Percentiles rank a stretch among this genome's conserved stretches.
These are phyloP conservation scores for Malurus splendens DNA, from an alignment of 2,797 vertebrate genomes.

Conservation along the genomic window DNA sequence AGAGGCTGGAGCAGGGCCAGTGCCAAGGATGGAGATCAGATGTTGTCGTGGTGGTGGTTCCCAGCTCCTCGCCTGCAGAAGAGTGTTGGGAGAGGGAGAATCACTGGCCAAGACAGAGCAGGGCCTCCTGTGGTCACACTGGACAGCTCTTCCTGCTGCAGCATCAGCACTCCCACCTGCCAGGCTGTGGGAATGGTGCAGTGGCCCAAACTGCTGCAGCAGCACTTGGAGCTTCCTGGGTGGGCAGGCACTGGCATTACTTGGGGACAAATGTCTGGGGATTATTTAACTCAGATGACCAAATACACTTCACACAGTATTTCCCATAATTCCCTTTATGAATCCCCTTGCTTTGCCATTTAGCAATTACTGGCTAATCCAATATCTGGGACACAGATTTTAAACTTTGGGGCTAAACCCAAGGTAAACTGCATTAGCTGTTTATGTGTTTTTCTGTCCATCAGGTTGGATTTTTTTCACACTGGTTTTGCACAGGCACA, in stretches of 20 bases:
- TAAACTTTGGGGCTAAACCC: not conserved
- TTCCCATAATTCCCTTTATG: not conserved
- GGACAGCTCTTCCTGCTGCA: not conserved
- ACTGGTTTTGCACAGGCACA: not conserved
- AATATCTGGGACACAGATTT: not conserved
- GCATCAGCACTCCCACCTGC: not conserved
- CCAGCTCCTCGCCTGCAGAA: not conserved
- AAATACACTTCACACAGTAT: not conserved
- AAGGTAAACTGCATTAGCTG: not conserved
- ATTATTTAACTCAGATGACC: not conserved
- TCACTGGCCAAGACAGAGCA: not conserved
- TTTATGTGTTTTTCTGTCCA: not conserved
- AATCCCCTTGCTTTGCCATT: not conserved
- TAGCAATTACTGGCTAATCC: not conserved
- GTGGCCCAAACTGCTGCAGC: not conserved
- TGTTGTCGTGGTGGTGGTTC: not conserved
- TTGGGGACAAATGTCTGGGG: not conserved
- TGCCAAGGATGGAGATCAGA: not conserved
- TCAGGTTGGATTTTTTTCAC: not conserved
- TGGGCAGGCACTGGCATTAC: not conserved
- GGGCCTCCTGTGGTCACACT: not conserved
- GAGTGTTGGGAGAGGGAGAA: not conserved
- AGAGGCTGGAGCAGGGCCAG: not conserved
- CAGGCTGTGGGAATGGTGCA: not conserved
- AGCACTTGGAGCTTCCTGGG: not conserved